Percentiles rank a stretch among this genome's conserved stretches.
Evolutionary conservation across 53 echinoderm and acorn worm genomes (phyloP).

Genomic region (Apostichopus leukothele): DNA sequence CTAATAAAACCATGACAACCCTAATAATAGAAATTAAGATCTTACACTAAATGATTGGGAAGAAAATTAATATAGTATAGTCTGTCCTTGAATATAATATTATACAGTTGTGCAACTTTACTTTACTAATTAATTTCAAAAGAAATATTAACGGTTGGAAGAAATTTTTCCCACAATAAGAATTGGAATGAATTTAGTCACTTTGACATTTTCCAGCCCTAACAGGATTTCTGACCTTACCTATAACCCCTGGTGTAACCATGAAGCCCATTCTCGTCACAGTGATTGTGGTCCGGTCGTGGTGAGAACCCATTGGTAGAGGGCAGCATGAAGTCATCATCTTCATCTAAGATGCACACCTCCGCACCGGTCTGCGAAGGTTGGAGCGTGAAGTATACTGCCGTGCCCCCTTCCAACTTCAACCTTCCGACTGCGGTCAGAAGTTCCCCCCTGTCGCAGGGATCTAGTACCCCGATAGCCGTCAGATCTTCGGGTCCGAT

Average conservation of each 20-base stretch:
- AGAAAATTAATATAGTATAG: too few relatives aligned
- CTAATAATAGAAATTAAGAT: too few relatives aligned
- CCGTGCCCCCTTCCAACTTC: constrained; percentile 93
- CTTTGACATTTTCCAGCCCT: neutral
- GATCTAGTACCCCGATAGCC: constrained; percentile 85
- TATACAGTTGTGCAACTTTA: too few relatives aligned
- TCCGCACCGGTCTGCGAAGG: constrained; percentile 57
- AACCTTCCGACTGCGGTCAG: constrained; percentile 85
- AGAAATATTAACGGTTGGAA: neutral
- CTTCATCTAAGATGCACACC: constrained; percentile 6
- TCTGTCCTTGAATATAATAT: too few relatives aligned
- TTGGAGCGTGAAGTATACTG: constrained; percentile 89
- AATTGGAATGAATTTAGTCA: neutral
- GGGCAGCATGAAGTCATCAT: constrained; percentile 33
- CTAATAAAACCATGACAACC: too few relatives aligned
- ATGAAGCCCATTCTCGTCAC: constrained; percentile 16
- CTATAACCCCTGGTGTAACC: constrained; percentile 36
- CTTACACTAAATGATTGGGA: too few relatives aligned
- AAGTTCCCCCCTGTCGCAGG: constrained; percentile 78
- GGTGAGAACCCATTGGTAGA: constrained; percentile 20
- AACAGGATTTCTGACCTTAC: neutral
- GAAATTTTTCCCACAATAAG: neutral
- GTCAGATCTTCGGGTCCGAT: constrained; percentile 95
- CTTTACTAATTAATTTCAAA: neutral
- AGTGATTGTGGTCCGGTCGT: constrained; percentile 1